Evolutionary conservation across 2,113 vertebrate genomes (phyloP).

Genomic region (Nerophis ophidion): DNA sequence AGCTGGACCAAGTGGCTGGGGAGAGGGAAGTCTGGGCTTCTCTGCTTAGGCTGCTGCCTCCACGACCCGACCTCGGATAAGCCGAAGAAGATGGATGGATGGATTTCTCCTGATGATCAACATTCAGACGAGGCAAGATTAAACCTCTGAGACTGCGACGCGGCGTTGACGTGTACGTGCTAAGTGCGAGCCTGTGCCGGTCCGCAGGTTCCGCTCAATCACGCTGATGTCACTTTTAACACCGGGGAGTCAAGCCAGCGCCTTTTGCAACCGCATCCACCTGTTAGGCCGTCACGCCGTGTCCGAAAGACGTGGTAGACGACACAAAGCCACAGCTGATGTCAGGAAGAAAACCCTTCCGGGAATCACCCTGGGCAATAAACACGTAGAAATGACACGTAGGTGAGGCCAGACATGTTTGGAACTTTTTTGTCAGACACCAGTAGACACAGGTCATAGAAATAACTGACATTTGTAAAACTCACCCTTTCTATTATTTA

Average conservation of each 20-base stretch:
- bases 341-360: constrained; percentile 1
- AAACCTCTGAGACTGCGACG: too few species aligned
- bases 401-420: not conserved
- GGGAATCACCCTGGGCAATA: not conserved
- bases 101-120: too few species aligned
- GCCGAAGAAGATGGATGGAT: too few species aligned
- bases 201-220: constrained; percentile 9
- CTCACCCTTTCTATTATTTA: too few species aligned
- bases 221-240: constrained; percentile 48
- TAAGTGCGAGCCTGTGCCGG: not conserved
- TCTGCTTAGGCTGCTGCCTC: too few species aligned
- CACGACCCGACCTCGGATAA: too few species aligned
- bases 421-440: too few species aligned
- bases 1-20: too few species aligned
- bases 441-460: too few species aligned
- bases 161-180: not conserved
- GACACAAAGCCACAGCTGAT: constrained; percentile 5
- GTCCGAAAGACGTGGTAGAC: constrained; percentile 25
- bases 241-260: constrained; percentile 16
- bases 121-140: too few species aligned
- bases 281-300: constrained; percentile 34
- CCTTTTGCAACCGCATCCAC: constrained; percentile 19
- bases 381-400: not conserved
- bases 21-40: too few species aligned
- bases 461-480: too few species aligned